Evolutionary conservation across 2,113 vertebrate genomes (phyloP), one percentile per base, ranked within the genome.

Genomic region (Kobus ellipsiprymnus): DNA sequence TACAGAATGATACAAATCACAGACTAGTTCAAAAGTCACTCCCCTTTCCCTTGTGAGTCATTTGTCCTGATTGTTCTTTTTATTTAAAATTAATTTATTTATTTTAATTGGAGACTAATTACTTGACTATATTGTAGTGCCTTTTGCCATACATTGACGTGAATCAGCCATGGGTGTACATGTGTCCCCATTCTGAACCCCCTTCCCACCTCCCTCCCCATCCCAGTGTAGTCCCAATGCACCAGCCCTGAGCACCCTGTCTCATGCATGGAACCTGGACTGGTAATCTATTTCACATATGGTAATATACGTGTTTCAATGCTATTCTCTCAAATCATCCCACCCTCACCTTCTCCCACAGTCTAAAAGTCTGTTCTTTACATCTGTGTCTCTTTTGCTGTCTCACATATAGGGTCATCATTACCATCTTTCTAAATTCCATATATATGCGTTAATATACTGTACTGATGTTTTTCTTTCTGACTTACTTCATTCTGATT

Each of bases 1-100:
- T 81, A 95, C 7, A 30, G 94, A 97, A 96, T 80, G 97, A 87
- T 80, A 98, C 96, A 71, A 71, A 71, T 40, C 67, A 40, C n/a
- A 98, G 44, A 10, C 10, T 71, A 71, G 19, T 71, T 40, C 5
- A 36, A 71, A 71, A 71, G n/a, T 71, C 19, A 71, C n/a, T 71
- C 67, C 19, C n/a, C n/a, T 71, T 71, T 36, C 67, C 19, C 67
- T 71, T 71, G 19, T 71, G 67, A 40, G n/a, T 40, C 67, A 71
- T 71, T 40, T 71, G 67, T 40, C n/a, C n/a, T 71, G 67, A 71
- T 71, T 40, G 19, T 40, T 71, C 67, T 71, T 36, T 67, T 67
- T 40, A 71, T 23, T 40, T 23, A 71, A 71, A 71, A 23, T 71
- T 71, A 12, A 71, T 71, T 71, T 1, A 67, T 21, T 71, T 21